These are phyloP conservation scores for Drosophila nannoptera DNA, from an alignment of 1,140 invertebrate species.

Conservation along the genomic window DNA sequence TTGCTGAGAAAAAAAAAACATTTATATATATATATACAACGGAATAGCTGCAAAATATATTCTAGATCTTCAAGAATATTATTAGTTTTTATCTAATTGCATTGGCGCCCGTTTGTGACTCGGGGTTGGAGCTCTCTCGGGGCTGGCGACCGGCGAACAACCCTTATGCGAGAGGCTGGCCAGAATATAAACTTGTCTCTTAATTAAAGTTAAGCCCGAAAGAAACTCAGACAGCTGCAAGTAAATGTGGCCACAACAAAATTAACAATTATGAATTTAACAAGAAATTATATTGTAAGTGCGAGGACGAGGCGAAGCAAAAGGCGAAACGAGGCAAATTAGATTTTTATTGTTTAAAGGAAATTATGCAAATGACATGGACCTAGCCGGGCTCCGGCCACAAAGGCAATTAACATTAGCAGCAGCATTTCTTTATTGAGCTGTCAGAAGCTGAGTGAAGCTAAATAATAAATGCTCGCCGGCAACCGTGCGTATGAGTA, in stretches of 20 bases:
- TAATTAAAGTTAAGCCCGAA: constrained; percentile 78
- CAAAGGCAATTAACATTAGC: constrained; percentile 66
- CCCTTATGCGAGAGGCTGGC: constrained; percentile 7
- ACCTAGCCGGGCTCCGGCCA: constrained; percentile 2
- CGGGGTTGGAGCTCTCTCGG: constrained; percentile 5
- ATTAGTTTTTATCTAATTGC: no score
- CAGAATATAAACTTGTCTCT: constrained; percentile 58
- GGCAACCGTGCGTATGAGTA: constrained; percentile 73
- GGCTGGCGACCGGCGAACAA: constrained; percentile 20
- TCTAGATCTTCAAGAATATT: no score
- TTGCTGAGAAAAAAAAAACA: constrained; percentile 20
- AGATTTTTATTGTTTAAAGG: constrained; percentile 78
- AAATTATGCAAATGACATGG: constrained; percentile 75
- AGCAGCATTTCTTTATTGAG: constrained; percentile 36
- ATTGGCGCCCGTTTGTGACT: no score
- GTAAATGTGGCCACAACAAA: constrained; percentile 59
- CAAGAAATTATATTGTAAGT: constrained; percentile 74
- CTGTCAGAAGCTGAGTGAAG: constrained; percentile 24
- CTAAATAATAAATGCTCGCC: constrained; percentile 59
- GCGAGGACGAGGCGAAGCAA: not conserved
- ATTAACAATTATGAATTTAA: constrained; percentile 78
- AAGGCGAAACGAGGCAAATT: constrained; percentile 57
- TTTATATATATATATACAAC: no score
- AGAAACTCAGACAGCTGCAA: constrained; percentile 17
- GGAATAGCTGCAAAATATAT: no score